Percentiles rank a stretch among this genome's conserved stretches.
phyloP scores from a whole-genome alignment of 1,140 invertebrate genomes.

The Coptotermes formosanus region DNA sequence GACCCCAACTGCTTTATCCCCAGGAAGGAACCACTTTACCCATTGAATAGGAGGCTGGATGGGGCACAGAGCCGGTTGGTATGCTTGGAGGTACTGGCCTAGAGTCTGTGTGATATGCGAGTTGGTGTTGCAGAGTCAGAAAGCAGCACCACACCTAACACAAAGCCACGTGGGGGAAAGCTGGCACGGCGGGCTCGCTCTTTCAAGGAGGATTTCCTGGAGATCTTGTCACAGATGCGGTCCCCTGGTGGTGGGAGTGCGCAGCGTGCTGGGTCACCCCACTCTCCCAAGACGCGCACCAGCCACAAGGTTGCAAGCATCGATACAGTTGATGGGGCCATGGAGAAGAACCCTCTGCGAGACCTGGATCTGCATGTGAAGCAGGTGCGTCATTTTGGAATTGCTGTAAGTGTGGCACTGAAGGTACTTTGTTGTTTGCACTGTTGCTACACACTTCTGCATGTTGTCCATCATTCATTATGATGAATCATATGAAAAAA shows the following conservation, averaged over 20 bases:
- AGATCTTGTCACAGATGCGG: slow-evolving; percentile 83
- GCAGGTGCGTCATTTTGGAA: slow-evolving; percentile 48
- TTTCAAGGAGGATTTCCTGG: slow-evolving; percentile 88
- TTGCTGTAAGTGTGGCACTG: too few species aligned
- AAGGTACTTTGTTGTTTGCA: too few species aligned
- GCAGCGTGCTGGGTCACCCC: slow-evolving; percentile 47
- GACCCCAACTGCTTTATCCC: too few species aligned
- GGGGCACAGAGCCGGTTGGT: too few species aligned
- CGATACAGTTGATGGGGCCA: slow-evolving; percentile 33
- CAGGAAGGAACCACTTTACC: too few species aligned
- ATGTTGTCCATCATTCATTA: too few species aligned
- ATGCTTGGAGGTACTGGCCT: too few species aligned
- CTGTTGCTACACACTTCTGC: too few species aligned
- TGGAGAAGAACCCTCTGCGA: slow-evolving; percentile 54
- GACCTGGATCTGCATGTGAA: slow-evolving; percentile 63
- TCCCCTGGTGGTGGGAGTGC: slow-evolving; percentile 55
- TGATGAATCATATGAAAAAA: too few species aligned
- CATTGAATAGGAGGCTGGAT: too few species aligned
- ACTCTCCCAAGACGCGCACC: slow-evolving; percentile 48
- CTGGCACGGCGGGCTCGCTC: slow-evolving; percentile 79
- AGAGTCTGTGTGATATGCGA: background rate
- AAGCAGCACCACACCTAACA: slow-evolving; percentile 12
- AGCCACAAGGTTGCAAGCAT: slow-evolving; percentile 30
- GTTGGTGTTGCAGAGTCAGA: slow-evolving; percentile 28
- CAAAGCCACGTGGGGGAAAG: slow-evolving; percentile 61